Evolutionary conservation across 2,797 vertebrate species (phyloP), one percentile per base, ranked within the genome.

Genomic region (Clarias platycephalus): DNA sequence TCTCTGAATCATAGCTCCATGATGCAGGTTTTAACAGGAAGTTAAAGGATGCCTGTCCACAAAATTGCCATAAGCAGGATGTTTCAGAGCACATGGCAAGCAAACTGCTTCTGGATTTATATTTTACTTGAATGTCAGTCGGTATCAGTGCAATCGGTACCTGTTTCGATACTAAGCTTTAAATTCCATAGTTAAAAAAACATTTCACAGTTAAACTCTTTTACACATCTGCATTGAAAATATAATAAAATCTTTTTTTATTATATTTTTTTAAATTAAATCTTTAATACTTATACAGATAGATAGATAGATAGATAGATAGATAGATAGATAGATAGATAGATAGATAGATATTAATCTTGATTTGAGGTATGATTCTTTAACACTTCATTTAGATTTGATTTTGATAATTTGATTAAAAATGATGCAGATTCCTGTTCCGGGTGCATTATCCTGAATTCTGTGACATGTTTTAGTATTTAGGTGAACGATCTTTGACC

Each of bases 401-500:
- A 55, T 5, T 75, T 13, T 10, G 44, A 49, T 49, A 8, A 18
- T 53, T 1, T 5, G 16, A 75, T 31, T 57, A 12, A 28, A 74
- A 58, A 34, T 76, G 8, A 6, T 0, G 4, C 53, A 57, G 28
- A 4, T 34, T 76, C 53, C 53, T 13, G 26, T 57, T 55, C 7
- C 49, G 22, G 16, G 72, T 75, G 49, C 1, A 0, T 75, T 31
- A 20, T 31, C 40, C 49, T 31, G 72, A 76, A 10, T 58, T 22
- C 74, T 58, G 3, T 7, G 0, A 16, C 53, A 31, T 31, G 53
- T 31, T 76, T 22, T 24, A 31, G 4, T 53, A 58, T 26, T 37
- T 26, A 13, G 22, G 22, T 78, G 55, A 60, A 77, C 44, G 84
- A 86, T 88, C 85, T 87, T 57, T 18, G 68, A 68, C 83, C 60